A percentile compares a stretch with the other conserved stretches of the same genome.
phyloP scores from a whole-genome alignment of 2,797 vertebrate genomes.

The Chelonia mydas region DNA sequence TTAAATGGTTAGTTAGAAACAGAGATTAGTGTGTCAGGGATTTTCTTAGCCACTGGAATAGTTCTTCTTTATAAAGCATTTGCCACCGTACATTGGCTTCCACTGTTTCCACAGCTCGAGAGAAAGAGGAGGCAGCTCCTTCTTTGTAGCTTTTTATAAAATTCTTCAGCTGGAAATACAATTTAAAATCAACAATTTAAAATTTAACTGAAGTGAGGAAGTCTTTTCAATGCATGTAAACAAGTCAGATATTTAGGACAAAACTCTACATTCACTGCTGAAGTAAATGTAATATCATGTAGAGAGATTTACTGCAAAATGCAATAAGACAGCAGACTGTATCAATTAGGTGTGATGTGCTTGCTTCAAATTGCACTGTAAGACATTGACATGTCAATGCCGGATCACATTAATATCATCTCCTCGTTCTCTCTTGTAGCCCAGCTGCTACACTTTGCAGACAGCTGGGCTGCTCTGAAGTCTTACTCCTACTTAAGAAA shows the following conservation, averaged over 20 bases:
- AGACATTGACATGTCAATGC: conserved; percentile 46
- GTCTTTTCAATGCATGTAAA: neutral
- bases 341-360: conserved; percentile 40
- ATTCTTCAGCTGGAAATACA: conserved; percentile 88
- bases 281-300: neutral
- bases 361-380: conserved; percentile 49
- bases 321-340: conserved; percentile 34
- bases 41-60: conserved; percentile 94
- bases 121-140: conserved; percentile 88
- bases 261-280: neutral
- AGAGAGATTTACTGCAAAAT: conserved; percentile 51
- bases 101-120: conserved; percentile 93
- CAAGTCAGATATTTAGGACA: conserved; percentile 9
- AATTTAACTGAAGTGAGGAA: conserved; percentile 2
- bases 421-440: conserved; percentile 22
- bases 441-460: neutral
- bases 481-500: conserved; percentile 51
- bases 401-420: conserved; percentile 56
- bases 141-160: conserved; percentile 90
- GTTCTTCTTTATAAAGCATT: conserved; percentile 90
- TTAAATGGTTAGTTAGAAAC: neutral
- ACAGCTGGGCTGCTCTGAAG: conserved; percentile 33
- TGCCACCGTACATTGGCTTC: conserved; percentile 96
- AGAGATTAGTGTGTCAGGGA: conserved; percentile 78
- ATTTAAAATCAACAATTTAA: conserved; percentile 52